A percentile compares a stretch with the other conserved stretches of the same genome.
Conservation (phyloP, 2,113 vertebrate species). For the Acrocephalus arundinaceus region DNA sequence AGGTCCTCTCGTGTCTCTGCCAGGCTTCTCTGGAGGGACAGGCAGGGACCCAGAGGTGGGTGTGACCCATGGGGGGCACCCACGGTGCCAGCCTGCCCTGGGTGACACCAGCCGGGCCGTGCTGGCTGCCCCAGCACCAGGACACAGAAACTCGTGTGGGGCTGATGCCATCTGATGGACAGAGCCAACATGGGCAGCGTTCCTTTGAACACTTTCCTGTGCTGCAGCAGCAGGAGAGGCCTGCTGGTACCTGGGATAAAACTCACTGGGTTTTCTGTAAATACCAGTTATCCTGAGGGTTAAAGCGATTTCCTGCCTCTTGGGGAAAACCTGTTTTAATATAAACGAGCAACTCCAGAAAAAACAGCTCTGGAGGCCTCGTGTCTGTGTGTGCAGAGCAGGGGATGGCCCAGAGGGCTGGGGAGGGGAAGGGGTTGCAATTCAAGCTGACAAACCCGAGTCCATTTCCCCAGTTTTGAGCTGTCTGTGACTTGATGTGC, state of each 20-base stretch:
- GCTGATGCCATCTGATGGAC: conserved; percentile 25
- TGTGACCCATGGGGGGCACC: neutral
- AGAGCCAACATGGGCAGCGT: neutral
- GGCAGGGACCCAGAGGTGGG: neutral
- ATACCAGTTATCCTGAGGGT: neutral
- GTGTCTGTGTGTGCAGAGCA: neutral
- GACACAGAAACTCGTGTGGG: accelerated
- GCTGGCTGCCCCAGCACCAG: neutral
- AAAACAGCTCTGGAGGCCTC: neutral
- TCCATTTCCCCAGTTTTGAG: neutral
- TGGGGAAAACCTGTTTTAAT: neutral
- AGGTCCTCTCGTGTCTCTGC: conserved; percentile 73
- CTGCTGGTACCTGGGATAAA: neutral
- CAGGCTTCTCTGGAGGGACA: conserved; percentile 77
- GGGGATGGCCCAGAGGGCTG: neutral
- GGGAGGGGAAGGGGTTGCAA: neutral
- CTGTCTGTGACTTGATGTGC: neutral
- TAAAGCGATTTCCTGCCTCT: neutral
- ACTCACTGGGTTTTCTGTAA: neutral
- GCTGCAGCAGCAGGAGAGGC: neutral
- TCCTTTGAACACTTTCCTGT: accelerated
- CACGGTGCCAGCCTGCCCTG: neutral
- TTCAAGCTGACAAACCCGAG: neutral
- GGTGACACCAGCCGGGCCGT: neutral
- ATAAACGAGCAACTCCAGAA: neutral